phyloP scores from a whole-genome alignment of 2,113 vertebrate species.

The Leptocoma aspasia region DNA sequence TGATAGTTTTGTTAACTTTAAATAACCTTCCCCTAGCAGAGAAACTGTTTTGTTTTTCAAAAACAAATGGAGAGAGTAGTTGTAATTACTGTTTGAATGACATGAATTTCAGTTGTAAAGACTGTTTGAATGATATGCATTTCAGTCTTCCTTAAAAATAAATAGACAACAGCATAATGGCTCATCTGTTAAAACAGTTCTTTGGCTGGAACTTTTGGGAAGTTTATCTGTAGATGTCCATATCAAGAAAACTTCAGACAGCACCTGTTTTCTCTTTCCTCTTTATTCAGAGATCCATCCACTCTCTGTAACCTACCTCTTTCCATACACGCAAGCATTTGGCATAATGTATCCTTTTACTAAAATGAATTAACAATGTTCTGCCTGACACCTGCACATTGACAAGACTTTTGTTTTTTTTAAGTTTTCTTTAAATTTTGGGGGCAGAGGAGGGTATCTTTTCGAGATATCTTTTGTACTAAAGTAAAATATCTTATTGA shows the following conservation, averaged over 20 bases:
- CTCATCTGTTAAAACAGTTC: neutral
- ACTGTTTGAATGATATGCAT: neutral
- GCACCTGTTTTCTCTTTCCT: neutral
- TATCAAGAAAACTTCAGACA: neutral
- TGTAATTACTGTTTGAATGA: neutral
- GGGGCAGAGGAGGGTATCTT: neutral
- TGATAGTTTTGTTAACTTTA: neutral
- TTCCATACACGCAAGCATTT: neutral
- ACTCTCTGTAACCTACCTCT: neutral
- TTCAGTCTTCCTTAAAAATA: neutral
- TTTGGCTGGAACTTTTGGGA: neutral
- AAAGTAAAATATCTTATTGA: neutral
- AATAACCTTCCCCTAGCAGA: neutral
- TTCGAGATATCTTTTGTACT: neutral
- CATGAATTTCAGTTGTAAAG: accelerated
- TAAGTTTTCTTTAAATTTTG: neutral
- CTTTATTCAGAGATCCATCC: neutral
- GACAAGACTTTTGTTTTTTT: neutral
- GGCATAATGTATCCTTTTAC: neutral
- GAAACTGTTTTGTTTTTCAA: neutral
- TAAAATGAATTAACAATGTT: neutral
- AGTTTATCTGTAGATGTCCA: neutral
- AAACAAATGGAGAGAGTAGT: neutral
- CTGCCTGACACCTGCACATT: neutral
- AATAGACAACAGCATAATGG: neutral